Percentiles rank a stretch among this genome's conserved stretches.
These are phyloP conservation scores for Sceloporus undulatus DNA, from an alignment of 2,113 vertebrate species.

Conservation along the genomic window DNA sequence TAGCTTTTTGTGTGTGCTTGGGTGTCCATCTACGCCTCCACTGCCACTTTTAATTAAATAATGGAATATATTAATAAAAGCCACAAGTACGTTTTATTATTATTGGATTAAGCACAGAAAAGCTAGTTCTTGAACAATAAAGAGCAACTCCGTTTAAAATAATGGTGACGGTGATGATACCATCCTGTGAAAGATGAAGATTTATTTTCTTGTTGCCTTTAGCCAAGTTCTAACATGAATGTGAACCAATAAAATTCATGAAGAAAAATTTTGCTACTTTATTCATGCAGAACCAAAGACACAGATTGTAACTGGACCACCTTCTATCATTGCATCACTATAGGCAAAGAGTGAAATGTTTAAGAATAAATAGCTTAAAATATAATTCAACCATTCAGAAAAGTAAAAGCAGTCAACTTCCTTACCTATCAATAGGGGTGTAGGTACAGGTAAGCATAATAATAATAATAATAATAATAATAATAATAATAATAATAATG, in stretches of 20 bases:
- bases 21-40: background rate
- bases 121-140: background rate
- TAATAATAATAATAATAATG: too few species aligned
- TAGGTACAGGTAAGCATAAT: too few species aligned
- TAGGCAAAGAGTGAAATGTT: background rate
- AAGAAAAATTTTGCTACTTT: background rate
- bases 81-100: slow-evolving; percentile 13
- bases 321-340: background rate
- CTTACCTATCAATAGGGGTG: too few species aligned
- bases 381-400: background rate
- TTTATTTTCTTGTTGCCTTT: background rate
- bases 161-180: too few species aligned
- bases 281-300: background rate
- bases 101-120: slow-evolving; percentile 1
- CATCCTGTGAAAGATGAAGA: background rate
- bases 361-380: background rate
- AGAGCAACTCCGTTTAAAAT: background rate
- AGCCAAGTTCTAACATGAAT: background rate
- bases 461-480: too few species aligned
- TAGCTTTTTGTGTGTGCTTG: background rate
- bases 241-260: background rate
- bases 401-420: too few species aligned
- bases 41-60: slow-evolving; percentile 32
- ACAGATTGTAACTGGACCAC: background rate
- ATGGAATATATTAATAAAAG: slow-evolving; percentile 16